Evolutionary conservation across 2,888 invertebrate species (phyloP), one percentile per base, ranked within the genome.

Genomic region (Rhagium mordax): DNA sequence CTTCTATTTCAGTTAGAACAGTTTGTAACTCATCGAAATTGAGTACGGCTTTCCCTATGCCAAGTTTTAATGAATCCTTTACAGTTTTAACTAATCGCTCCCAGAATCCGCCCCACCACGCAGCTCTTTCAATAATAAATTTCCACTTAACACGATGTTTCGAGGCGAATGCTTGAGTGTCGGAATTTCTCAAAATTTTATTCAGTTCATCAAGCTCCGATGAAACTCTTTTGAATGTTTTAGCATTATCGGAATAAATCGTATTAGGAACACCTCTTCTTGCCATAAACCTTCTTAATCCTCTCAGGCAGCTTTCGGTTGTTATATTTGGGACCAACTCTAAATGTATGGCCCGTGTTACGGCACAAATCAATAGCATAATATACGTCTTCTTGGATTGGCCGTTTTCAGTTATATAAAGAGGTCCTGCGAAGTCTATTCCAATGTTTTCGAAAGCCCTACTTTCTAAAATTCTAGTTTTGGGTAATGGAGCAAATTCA

Each of bases 41-140:
- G 3, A 55, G 10, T n/a, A 24, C 13, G 3, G 20, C 24, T 24
- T 4, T 55, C 3, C 55, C 55, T 24, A 55, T 21, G 3, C 10
- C 55, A 10, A 24, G 13, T n/a, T 55, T 55, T 24, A 55, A 24
- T 10, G 15, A 20, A 55, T 55, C 13, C 13, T 55, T 55, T 3
- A 4, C 55, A 4, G 55, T 55, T 55, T 24, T n/a, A 10, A 55
- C 20, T 18, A 55, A 55, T 24, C 55, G 5, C 16, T 55, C 55
- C 55, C 20, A n/a, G 15, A 55, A 55, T 13, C 5, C 55, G 6
- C 48, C 7, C 55, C 55, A 55, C 55, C 55, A 55, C 4, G 55
- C 55, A 13, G 55, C 55, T 55, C 55, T 55, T n/a, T 55, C 55
- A 6, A 55, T 18, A 16, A 55, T 55, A 13, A 55, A 55, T 55